Conservation (phyloP, 2,888 invertebrate genomes). For the Aromia moschata region DNA sequence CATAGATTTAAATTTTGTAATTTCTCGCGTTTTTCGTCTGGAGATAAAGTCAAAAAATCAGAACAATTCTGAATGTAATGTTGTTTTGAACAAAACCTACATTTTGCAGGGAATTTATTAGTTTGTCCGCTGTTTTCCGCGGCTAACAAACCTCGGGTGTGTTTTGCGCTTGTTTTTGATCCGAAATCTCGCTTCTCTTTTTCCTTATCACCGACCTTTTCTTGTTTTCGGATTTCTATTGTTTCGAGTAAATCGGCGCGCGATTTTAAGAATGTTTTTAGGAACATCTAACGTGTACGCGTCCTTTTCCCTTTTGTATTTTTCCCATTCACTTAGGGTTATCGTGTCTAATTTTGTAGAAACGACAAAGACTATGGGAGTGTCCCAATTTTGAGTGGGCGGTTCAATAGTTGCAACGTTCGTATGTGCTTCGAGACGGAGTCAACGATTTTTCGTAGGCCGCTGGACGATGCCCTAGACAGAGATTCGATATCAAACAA, state of each 20-base stretch:
- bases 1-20: neutral
- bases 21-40: too few relatives aligned
- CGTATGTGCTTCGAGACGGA: constrained; percentile 24
- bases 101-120: too few relatives aligned
- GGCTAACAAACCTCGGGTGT: too few relatives aligned
- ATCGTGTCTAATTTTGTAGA: constrained; percentile 1
- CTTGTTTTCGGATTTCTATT: neutral
- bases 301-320: neutral
- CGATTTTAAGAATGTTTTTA: constrained; percentile 19
- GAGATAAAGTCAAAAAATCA: neutral
- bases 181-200: too few relatives aligned
- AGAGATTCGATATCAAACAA: too few relatives aligned
- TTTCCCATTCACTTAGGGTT: constrained; percentile 14
- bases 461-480: too few relatives aligned
- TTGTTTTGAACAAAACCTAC: constrained; percentile 3
- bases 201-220: too few relatives aligned
- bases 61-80: constrained; percentile 10
- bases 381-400: constrained; percentile 16
- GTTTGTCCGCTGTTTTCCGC: too few relatives aligned
- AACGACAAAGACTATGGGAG: constrained; percentile 5
- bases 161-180: too few relatives aligned
- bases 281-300: neutral
- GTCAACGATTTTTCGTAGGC: too few relatives aligned
- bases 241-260: constrained; percentile 16
- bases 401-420: constrained; percentile 19